Evolutionary conservation across 2,888 invertebrate genomes (phyloP).

Genomic region (Corbicula japonica): DNA sequence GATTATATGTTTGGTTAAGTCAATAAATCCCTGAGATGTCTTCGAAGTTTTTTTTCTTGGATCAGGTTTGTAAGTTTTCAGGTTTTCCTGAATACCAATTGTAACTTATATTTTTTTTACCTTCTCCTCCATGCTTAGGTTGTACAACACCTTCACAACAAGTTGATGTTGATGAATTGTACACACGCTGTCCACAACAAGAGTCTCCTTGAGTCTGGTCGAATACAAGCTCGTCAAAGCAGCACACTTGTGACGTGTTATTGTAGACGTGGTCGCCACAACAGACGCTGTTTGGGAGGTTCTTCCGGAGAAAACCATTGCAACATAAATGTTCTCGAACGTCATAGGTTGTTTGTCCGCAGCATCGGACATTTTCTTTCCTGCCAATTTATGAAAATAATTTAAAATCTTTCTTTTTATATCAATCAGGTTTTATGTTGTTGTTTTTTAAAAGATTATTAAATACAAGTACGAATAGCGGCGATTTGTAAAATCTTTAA

Average conservation of each 20-base stretch:
- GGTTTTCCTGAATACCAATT: too few species aligned
- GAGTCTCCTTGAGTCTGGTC: conserved; percentile 2
- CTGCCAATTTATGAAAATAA: background rate
- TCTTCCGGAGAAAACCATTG: conserved; percentile 12
- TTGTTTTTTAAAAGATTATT: too few species aligned
- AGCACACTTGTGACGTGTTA: conserved; percentile 4
- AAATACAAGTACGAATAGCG: too few species aligned
- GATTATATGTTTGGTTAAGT: background rate
- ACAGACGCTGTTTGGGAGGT: background rate
- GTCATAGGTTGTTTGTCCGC: conserved; percentile 5
- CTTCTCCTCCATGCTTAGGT: conserved; percentile 4
- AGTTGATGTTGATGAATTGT: conserved; percentile 2
- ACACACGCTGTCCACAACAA: conserved; percentile 5
- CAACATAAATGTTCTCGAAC: conserved; percentile 18
- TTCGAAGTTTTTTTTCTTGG: too few species aligned
- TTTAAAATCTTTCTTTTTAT: background rate
- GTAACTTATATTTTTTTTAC: conserved; percentile 17
- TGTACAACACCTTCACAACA: conserved; percentile 18
- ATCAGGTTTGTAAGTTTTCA: too few species aligned
- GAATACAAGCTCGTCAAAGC: conserved; percentile 9
- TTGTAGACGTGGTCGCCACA: conserved; percentile 14
- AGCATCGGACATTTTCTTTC: background rate
- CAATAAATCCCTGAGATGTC: background rate
- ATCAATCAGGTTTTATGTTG: too few species aligned
- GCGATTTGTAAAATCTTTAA: background rate